Conservation (phyloP, 1,140 invertebrate species). For the Ptiloglossa arizonensis region DNA sequence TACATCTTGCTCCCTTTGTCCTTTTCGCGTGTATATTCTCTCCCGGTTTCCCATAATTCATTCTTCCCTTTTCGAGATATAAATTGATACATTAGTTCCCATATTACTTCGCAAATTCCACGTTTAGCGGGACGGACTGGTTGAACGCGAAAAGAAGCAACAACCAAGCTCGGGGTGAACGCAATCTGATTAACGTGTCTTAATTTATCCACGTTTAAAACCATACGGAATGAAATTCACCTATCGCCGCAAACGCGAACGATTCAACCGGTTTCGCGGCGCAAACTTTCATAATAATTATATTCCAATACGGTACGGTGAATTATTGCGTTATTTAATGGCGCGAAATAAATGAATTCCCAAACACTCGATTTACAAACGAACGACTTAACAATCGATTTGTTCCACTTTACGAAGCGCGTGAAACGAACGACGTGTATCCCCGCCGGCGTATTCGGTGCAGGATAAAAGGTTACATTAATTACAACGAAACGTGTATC, state of each 20-base stretch:
- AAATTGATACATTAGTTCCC: constrained; percentile 41
- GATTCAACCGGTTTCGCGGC: neutral
- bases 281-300: neutral
- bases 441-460: neutral
- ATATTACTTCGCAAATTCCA: constrained; percentile 14
- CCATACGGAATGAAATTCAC: neutral
- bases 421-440: neutral
- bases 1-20: constrained; percentile 10
- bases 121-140: neutral
- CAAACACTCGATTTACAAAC: neutral
- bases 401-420: neutral
- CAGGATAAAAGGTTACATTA: neutral
- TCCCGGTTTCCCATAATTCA: constrained; percentile 30
- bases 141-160: neutral
- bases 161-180: neutral
- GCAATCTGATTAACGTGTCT: neutral
- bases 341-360: neutral
- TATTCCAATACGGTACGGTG: neutral
- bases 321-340: neutral
- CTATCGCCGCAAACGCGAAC: neutral
- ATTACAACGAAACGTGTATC: too few species aligned
- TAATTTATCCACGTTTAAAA: neutral
- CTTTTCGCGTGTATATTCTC: constrained; percentile 6
- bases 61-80: constrained; percentile 19
- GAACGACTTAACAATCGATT: neutral